Percentiles rank a stretch among this genome's conserved stretches.
Conservation (phyloP, 2,888 invertebrate genomes). For the Stegophylla sp. region DNA sequence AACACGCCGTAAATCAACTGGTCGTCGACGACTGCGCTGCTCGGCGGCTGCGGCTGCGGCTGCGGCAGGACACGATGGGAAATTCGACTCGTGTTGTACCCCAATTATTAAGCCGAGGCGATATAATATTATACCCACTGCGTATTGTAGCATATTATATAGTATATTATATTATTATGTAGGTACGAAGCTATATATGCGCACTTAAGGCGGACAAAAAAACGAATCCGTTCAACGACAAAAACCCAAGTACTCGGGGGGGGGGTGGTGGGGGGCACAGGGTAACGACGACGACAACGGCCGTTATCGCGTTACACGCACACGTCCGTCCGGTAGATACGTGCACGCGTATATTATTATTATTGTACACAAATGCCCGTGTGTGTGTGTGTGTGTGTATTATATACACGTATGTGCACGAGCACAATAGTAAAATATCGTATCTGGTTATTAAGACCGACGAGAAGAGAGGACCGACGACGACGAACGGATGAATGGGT, state of each 20-base stretch:
- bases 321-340: neutral
- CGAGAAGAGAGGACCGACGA: neutral
- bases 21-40: neutral
- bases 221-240: conserved; percentile 2
- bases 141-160: neutral
- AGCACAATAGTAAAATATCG: conserved; percentile 31
- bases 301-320: conserved; percentile 32
- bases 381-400: too few relatives aligned
- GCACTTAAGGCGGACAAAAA: neutral
- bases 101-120: conserved; percentile 1
- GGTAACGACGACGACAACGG: neutral
- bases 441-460: conserved; percentile 25
- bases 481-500: conserved; percentile 13
- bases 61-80: conserved; percentile 32
- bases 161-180: neutral
- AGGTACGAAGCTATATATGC: neutral
- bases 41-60: too few relatives aligned
- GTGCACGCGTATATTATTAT: neutral
- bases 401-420: neutral
- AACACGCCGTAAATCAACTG: neutral
- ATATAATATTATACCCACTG: too few relatives aligned
- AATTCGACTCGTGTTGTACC: conserved; percentile 20
- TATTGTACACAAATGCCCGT: too few relatives aligned
- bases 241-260: conserved; percentile 24
- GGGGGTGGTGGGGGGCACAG: too few relatives aligned